phyloP scores from a whole-genome alignment of 2,113 vertebrate genomes.

The Proterorhinus semilunaris region DNA sequence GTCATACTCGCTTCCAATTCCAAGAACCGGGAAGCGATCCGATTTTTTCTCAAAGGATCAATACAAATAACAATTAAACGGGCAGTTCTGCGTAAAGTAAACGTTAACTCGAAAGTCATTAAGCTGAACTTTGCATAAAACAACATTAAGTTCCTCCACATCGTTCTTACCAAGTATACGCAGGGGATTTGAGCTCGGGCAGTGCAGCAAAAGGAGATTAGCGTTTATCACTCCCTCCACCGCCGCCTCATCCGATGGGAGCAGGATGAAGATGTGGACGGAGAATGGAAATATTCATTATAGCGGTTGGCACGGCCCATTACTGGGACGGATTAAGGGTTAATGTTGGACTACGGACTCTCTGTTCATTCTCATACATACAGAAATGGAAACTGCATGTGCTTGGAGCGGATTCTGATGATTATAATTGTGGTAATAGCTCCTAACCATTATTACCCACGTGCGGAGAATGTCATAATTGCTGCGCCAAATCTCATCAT shows the following conservation, averaged over 20 bases:
- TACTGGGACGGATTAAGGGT: slow-evolving; percentile 35
- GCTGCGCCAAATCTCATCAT: too few relatives aligned
- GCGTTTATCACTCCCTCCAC: not conserved
- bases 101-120: too few relatives aligned
- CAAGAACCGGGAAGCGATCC: too few relatives aligned
- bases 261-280: not conserved
- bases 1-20: too few relatives aligned
- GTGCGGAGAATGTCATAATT: not conserved
- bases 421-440: slow-evolving; percentile 36
- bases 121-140: too few relatives aligned
- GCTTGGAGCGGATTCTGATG: slow-evolving; percentile 16
- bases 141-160: too few relatives aligned
- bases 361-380: not conserved
- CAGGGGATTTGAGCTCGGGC: too few relatives aligned
- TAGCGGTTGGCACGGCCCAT: slow-evolving; percentile 14
- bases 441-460: slow-evolving; percentile 9
- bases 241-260: not conserved
- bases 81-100: too few relatives aligned
- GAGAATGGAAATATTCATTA: slow-evolving; percentile 6
- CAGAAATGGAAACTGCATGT: slow-evolving; percentile 3
- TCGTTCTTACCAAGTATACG: too few relatives aligned
- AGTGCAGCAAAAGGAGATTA: not conserved
- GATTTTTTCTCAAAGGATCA: too few relatives aligned
- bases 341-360: slow-evolving; percentile 12
- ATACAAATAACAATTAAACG: too few relatives aligned